phyloP scores from a whole-genome alignment of 2,113 vertebrate species.

The Chaetorhynchus papuensis region DNA sequence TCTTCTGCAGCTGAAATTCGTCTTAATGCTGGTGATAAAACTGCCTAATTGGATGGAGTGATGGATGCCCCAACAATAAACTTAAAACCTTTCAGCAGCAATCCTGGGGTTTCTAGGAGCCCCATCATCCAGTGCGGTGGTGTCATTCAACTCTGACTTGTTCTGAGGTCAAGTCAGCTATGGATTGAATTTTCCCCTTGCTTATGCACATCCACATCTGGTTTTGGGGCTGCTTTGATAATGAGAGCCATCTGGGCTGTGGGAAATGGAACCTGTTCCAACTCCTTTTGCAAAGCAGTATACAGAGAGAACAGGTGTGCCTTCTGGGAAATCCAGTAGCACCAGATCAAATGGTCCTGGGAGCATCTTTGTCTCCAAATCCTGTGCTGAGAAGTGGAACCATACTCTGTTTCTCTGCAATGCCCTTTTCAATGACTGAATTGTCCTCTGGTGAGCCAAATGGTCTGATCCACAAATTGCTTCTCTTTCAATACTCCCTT shows the following conservation, averaged over 20 bases:
- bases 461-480: background rate
- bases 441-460: background rate
- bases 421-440: background rate
- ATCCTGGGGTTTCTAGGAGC: background rate
- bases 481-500: background rate
- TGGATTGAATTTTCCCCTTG: background rate
- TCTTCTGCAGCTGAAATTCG: background rate
- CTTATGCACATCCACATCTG: background rate
- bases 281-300: background rate
- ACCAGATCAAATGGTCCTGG: background rate
- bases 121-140: background rate
- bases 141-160: background rate
- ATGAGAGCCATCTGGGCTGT: background rate
- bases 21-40: background rate
- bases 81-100: background rate
- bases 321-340: background rate
- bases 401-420: background rate
- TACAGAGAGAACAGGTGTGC: background rate
- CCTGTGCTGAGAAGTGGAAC: background rate
- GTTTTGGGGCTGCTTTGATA: background rate
- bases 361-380: background rate
- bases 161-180: background rate
- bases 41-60: background rate
- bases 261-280: background rate
- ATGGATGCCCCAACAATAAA: background rate